Evolutionary conservation across 2,888 invertebrate genomes (phyloP).

Genomic region (Apamea sordens): DNA sequence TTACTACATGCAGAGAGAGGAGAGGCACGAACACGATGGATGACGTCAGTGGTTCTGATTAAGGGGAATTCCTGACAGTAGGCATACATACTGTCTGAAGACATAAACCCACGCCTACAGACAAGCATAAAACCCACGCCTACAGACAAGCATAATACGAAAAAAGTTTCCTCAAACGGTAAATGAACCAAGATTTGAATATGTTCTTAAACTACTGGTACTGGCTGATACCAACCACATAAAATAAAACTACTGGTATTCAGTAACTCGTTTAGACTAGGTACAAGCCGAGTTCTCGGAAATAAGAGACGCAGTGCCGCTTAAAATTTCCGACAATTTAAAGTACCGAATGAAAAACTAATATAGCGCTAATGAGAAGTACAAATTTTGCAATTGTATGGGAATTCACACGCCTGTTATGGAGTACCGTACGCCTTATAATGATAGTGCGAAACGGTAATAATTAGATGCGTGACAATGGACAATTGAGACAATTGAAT

Average conservation of each 20-base stretch:
- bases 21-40: slow-evolving; percentile 6
- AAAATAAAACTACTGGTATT: slow-evolving; percentile 22
- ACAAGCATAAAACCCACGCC: slow-evolving; percentile 6
- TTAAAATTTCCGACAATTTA: slow-evolving; percentile 16
- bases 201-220: background rate
- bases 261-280: slow-evolving; percentile 18
- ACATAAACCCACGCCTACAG: slow-evolving; percentile 2
- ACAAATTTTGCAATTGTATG: slow-evolving; percentile 45
- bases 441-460: slow-evolving; percentile 52
- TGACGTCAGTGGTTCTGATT: slow-evolving; percentile 31
- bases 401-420: slow-evolving; percentile 51
- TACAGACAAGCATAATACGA: slow-evolving; percentile 13
- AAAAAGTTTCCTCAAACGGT: slow-evolving; percentile 22
- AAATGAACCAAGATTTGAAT: slow-evolving; percentile 23
- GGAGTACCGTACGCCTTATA: slow-evolving; percentile 29
- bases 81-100: background rate
- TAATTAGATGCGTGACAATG: slow-evolving; percentile 57
- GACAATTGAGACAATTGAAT: slow-evolving; percentile 63
- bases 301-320: slow-evolving; percentile 17
- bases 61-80: slow-evolving; percentile 26
- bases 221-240: slow-evolving; percentile 13
- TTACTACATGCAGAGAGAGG: slow-evolving; percentile 8
- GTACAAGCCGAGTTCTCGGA: slow-evolving; percentile 6
- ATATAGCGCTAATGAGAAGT: slow-evolving; percentile 26
- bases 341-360: slow-evolving; percentile 32